Base-by-base conservation (phyloP, 2,113 vertebrate species). In the Bungarus multicinctus region DNA sequence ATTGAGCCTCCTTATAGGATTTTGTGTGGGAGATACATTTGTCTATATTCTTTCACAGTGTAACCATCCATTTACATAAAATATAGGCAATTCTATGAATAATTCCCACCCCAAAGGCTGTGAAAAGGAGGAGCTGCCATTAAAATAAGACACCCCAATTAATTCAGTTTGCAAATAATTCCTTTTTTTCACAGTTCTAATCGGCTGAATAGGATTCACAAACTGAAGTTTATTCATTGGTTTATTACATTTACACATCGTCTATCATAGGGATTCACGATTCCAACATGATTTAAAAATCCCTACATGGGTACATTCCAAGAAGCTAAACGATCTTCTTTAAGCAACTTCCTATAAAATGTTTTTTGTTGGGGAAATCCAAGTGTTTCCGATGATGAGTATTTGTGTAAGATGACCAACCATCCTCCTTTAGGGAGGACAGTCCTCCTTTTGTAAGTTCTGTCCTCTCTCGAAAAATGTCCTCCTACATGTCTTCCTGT, bases 1-100 rank as follows among this genome's bases (percentile, higher is more conserved):
- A 96, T 96, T 97, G 92, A 97, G 90, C 89, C 93, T 91, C 58
- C 91, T 96, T 94, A 90, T 60, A 93, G 90, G 89, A 91, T 92
- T 95, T 90, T 92, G 91, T 90, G 95, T 95, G 92, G 88, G 88
- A 96, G 95, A 91, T 96, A 95, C 97, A 97, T 98, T 96, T 97
- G 97, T 97, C 60, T 7, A 7, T 97, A 94, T 96, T 5, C 94
- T 97, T 98, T 98, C 95, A 95, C 22, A 60, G 94, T 95, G 94
- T 95, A 95, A 92, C 92, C 96, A 94, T 96, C 92, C 92, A 97
- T 97, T 97, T 97, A 96, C 91, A 94, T 96, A 95, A 96, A 95
- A 96, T 94, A 90, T 45, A 92, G 93, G 94, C 95, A 97, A 94
- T 95, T 94, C 95, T 90, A 87, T 92, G 91, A 95, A 91, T 50